phyloP scores from a whole-genome alignment of 1,140 invertebrate species.

The Polypedilum vanderplanki region DNA sequence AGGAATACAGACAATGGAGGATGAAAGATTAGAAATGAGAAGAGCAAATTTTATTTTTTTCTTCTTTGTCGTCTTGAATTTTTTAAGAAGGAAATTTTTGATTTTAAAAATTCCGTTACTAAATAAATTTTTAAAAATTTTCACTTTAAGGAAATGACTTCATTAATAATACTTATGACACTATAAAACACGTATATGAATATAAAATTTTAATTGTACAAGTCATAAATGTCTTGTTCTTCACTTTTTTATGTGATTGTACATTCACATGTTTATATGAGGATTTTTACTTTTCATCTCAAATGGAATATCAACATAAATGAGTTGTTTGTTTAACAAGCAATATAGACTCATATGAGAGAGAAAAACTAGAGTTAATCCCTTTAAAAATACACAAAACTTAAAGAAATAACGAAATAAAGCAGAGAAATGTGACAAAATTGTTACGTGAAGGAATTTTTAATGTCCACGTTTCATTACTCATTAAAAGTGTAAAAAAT shows the following conservation, averaged over 20 bases:
- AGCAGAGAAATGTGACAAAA: no score
- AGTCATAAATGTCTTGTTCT: conserved; percentile 15
- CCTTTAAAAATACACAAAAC: neutral
- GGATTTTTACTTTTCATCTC: neutral
- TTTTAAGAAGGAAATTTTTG: no score
- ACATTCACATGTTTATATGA: neutral
- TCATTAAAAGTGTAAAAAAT: no score
- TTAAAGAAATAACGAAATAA: no score
- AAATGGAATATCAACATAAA: conserved; percentile 1
- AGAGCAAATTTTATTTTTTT: neutral
- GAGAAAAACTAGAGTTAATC: neutral
- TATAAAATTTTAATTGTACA: conserved; percentile 8
- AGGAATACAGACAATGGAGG: neutral
- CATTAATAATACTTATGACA: no score
- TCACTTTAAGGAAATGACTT: no score
- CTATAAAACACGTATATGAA: neutral
- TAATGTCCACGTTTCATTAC: no score
- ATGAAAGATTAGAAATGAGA: neutral
- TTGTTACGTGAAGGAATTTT: neutral
- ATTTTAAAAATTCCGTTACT: no score
- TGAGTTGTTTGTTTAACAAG: neutral
- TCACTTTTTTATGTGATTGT: neutral
- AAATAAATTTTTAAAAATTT: no score
- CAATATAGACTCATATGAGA: neutral
- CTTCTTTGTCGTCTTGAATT: no score